Percentiles rank a stretch among this genome's conserved stretches.
Evolutionary conservation across 2,797 vertebrate genomes (phyloP).

Genomic region (Rhinichthys osculus): DNA sequence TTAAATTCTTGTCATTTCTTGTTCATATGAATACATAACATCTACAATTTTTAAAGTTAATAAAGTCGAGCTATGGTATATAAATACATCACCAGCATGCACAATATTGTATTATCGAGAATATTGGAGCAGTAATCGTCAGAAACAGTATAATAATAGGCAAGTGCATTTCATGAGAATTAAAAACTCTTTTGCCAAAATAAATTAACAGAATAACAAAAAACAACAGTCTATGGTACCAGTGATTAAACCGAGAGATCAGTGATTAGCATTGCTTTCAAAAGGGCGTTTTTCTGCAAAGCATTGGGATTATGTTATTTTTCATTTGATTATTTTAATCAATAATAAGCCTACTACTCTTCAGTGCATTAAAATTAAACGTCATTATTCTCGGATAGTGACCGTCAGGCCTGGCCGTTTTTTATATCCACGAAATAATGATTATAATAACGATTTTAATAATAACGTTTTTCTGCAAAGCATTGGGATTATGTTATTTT

Average conservation of each 20-base stretch:
- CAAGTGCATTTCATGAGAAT: conserved; percentile 91
- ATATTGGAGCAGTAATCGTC: conserved; percentile 95
- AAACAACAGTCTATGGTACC: conserved; percentile 58
- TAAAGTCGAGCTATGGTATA: conserved; percentile 98
- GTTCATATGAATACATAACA: conserved; percentile 99
- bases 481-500: conserved; percentile 44
- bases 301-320: conserved; percentile 43
- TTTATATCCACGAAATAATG: conserved; percentile 47
- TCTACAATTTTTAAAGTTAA: conserved; percentile 95
- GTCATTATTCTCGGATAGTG: conserved; percentile 42
- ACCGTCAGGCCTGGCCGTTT: conserved; percentile 13
- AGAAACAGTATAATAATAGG: conserved; percentile 94
- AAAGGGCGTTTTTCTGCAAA: conserved; percentile 21
- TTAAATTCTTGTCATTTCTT: conserved; percentile 90
- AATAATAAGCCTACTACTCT: neutral
- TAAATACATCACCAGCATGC: conserved; percentile 99
- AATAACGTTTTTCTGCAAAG: conserved; percentile 44
- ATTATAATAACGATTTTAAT: neutral
- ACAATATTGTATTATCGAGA: conserved; percentile 96
- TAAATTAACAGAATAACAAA: conserved; percentile 30
- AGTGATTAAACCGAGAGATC: conserved; percentile 60
- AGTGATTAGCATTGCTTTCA: conserved; percentile 20
- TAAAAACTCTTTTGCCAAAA: conserved; percentile 61
- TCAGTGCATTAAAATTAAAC: conserved; percentile 22
- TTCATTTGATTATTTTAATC: conserved; percentile 15